These are phyloP conservation scores for Cinclus mexicanus DNA, from an alignment of 2,113 vertebrate species.

Conservation along the genomic window DNA sequence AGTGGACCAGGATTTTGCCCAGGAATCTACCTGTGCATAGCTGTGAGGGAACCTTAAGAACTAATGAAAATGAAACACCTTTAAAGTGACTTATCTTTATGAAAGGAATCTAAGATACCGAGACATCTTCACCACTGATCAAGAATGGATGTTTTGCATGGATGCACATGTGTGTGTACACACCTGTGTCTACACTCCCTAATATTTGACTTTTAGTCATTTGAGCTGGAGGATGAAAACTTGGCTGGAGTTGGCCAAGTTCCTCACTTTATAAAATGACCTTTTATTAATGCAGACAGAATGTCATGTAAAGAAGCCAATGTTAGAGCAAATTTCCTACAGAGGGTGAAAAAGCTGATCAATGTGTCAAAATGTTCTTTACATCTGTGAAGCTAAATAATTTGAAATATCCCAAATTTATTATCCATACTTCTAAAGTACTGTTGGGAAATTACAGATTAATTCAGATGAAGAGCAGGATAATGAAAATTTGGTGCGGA, in stretches of 20 bases:
- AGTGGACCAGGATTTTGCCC: not conserved
- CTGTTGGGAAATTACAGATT: not conserved
- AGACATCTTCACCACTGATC: not conserved
- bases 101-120: not conserved
- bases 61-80: not conserved
- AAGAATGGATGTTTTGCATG: rapidly evolving
- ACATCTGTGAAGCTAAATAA: not conserved
- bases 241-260: not conserved
- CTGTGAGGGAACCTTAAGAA: not conserved
- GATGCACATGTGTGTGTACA: not conserved
- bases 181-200: not conserved
- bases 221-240: not conserved
- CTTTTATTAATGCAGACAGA: not conserved
- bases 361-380: not conserved
- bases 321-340: not conserved
- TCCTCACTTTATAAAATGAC: not conserved
- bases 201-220: not conserved
- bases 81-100: not conserved
- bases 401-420: not conserved
- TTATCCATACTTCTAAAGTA: not conserved
- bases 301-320: not conserved
- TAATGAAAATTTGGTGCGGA: not conserved
- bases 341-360: not conserved
- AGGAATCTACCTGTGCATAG: not conserved
- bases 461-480: not conserved